A percentile compares a stretch with the other conserved stretches of the same genome.
These are phyloP conservation scores for Polyommatus icarus DNA, from an alignment of 2,888 invertebrate species.

Conservation along the genomic window DNA sequence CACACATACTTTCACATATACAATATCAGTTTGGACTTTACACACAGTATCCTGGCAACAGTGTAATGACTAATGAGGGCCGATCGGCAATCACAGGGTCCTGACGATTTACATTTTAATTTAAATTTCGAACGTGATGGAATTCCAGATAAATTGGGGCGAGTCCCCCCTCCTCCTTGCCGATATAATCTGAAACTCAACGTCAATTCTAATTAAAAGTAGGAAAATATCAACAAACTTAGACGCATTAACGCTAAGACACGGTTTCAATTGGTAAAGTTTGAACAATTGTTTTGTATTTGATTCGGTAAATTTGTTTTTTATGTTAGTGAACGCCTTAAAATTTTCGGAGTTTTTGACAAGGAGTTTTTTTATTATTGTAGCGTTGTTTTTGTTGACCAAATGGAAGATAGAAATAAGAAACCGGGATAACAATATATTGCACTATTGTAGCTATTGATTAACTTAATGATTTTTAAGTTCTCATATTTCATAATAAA, in stretches of 20 bases:
- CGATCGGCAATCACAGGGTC: constrained; percentile 72
- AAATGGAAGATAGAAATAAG: no score
- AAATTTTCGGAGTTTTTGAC: no score
- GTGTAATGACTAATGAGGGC: constrained; percentile 40
- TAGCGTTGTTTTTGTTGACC: no score
- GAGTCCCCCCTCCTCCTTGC: constrained; percentile 49
- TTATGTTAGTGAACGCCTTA: not conserved
- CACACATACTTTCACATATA: no score
- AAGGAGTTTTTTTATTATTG: no score
- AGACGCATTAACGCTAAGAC: not conserved
- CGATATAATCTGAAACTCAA: constrained; percentile 69
- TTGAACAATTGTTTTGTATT: not conserved
- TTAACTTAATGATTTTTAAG: no score
- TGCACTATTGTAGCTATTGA: no score
- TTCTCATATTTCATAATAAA: no score
- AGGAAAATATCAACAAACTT: not conserved
- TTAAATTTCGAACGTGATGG: constrained; percentile 76
- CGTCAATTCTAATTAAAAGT: constrained; percentile 24
- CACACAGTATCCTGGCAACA: not conserved
- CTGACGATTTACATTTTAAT: constrained; percentile 78
- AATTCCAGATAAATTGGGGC: constrained; percentile 73
- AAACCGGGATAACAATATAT: no score
- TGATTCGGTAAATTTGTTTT: not conserved
- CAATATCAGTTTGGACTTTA: no score
- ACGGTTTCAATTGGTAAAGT: not conserved